Conservation (phyloP, 2,888 invertebrate genomes). For the Aspidiotus destructor region DNA sequence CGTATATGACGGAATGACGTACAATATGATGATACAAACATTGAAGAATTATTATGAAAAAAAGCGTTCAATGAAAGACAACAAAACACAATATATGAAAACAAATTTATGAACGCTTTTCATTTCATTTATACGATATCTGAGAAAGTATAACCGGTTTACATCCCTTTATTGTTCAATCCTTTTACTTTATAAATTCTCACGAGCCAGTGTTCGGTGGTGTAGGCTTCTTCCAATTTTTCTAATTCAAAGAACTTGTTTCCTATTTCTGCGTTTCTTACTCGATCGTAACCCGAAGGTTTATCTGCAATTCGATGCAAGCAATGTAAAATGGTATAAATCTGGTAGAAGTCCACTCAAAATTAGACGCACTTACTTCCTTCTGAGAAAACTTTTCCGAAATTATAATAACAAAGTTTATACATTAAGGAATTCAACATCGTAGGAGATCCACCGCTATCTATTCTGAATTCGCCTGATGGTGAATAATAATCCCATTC, state of each 20-base stretch:
- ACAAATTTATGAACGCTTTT: too few species aligned
- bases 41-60: too few species aligned
- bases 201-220: slow-evolving; percentile 98
- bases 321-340: neutral
- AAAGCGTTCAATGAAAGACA: too few species aligned
- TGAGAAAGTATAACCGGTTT: neutral
- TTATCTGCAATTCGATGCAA: slow-evolving; percentile 52
- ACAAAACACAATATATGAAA: too few species aligned
- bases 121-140: too few species aligned
- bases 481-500: slow-evolving; percentile 95
- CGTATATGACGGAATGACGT: too few species aligned
- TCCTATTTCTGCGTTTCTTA: slow-evolving; percentile 93
- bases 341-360: neutral
- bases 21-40: too few species aligned
- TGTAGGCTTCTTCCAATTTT: slow-evolving; percentile 98
- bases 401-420: slow-evolving; percentile 98
- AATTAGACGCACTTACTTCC: slow-evolving; percentile 51
- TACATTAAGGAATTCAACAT: slow-evolving; percentile 97
- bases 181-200: slow-evolving; percentile 97
- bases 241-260: slow-evolving; percentile 97
- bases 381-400: slow-evolving; percentile 92
- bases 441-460: slow-evolving; percentile 82
- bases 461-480: slow-evolving; percentile 90
- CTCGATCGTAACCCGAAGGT: slow-evolving; percentile 91
- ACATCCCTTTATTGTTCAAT: slow-evolving; percentile 68